These are phyloP conservation scores for Leuciscus idus DNA, from an alignment of 2,113 vertebrate species.

Conservation along the genomic window DNA sequence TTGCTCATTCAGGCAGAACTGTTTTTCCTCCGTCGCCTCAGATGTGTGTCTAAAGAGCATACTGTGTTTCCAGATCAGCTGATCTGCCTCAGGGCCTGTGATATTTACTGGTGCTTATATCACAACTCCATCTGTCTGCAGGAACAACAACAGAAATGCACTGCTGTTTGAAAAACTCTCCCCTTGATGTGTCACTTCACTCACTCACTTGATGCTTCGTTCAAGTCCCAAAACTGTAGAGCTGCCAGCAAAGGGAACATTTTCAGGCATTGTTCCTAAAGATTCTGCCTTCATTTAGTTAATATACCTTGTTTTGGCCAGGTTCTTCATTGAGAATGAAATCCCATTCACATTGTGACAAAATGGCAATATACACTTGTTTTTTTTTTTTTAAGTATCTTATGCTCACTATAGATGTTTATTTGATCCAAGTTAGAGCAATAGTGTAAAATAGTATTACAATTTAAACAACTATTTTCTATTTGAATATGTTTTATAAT, in stretches of 20 bases:
- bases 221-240: neutral
- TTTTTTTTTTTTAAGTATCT: too few relatives aligned
- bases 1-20: slow-evolving; percentile 2
- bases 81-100: slow-evolving; percentile 26
- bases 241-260: neutral
- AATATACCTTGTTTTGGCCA: neutral
- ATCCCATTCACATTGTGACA: neutral
- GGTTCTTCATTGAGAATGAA: neutral
- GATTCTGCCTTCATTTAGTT: neutral
- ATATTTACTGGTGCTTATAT: slow-evolving; percentile 30
- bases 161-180: neutral
- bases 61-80: slow-evolving; percentile 45
- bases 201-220: neutral
- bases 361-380: neutral
- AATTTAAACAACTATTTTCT: neutral
- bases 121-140: slow-evolving; percentile 21
- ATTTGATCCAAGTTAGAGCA: too few relatives aligned
- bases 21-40: slow-evolving; percentile 7
- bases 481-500: neutral
- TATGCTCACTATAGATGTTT: too few relatives aligned
- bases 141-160: neutral
- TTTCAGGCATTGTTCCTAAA: neutral
- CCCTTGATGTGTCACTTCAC: neutral
- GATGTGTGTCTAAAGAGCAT: slow-evolving; percentile 1
- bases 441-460: too few relatives aligned